Base-by-base conservation (phyloP, 2,797 vertebrate species). In the Ciconia nigra region DNA sequence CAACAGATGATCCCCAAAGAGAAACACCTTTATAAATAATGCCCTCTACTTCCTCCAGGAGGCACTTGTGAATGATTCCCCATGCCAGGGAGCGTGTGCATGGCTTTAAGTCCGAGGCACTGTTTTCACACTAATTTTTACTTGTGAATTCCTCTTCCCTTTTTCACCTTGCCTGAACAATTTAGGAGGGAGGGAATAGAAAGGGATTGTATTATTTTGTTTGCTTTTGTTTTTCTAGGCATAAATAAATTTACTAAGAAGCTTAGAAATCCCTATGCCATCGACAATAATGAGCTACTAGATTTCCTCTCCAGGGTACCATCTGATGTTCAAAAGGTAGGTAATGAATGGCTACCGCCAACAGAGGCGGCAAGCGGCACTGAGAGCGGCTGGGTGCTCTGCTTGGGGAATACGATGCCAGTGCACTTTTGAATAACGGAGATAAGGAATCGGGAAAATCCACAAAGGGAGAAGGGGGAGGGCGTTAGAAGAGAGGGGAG, bases 211-310 rank as follows among this genome's bases (percentile, higher is more conserved):
- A 13, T 92, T 83, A 73, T 91, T 89, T 96, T 94, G 57, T 88
- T 89, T 91, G 97, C 94, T 58, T 97, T 49, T 62, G 58, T 82
- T 55, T 81, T 67, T 12, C 91, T 98, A 99, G 99, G 99, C 96
- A 98, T 99, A 98, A 99, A 99, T 98, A 99, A 99, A 99, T 99
- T 99, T 98, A 99, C 99, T 93, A 99, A 99, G 99, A 99, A 99
- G 98, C 98, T 99, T 94, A 98, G 99, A 98, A 99, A 98, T 97
- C 99, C 99, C 70, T 99, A 99, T 55, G 95, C 98, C 97, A 99
- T 99, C 41, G 99, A 99, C 98, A 99, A 98, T 98, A 99, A 99
- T 96, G 99, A 99, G 98, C 98, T 99, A 76, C 98, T 99, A 96
- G 99, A 99, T 98, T 99, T 99, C 98, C 99, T 99, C 98, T 99